phyloP scores from a whole-genome alignment of 1,140 invertebrate species.

The Acromyrmex echinatior region DNA sequence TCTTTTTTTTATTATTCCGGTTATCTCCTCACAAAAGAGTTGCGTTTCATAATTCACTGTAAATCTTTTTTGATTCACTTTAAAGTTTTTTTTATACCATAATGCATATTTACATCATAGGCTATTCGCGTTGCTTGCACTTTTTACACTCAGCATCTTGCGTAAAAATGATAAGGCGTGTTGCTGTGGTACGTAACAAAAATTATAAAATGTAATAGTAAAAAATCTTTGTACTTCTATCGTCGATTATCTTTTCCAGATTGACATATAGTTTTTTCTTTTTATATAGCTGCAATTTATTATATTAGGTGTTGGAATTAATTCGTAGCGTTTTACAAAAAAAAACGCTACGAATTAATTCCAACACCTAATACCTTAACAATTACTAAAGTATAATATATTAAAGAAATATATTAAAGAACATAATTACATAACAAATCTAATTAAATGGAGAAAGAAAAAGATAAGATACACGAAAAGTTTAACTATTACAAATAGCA shows the following conservation, averaged over 20 bases:
- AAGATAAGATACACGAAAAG: background rate
- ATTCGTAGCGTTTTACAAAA: no score
- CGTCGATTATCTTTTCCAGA: background rate
- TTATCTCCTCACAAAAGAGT: no score
- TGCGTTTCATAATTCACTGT: no score
- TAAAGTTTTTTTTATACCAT: no score
- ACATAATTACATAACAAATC: no score
- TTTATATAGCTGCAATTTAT: background rate
- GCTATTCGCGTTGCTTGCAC: no score
- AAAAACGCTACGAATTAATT: no score
- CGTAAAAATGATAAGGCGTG: background rate
- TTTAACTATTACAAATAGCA: background rate
- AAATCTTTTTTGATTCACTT: no score
- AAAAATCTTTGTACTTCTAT: background rate
- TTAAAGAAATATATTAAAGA: background rate
- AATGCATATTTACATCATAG: no score
- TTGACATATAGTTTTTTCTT: background rate
- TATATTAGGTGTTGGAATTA: no score
- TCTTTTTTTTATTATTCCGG: no score
- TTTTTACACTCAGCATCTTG: background rate
- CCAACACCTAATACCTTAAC: no score
- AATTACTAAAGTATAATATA: background rate
- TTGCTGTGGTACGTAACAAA: conserved; percentile 27
- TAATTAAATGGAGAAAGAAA: background rate
- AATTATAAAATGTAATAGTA: background rate